Evolutionary conservation across 2,113 vertebrate species (phyloP).

Genomic region (Aspidoscelis tigris): DNA sequence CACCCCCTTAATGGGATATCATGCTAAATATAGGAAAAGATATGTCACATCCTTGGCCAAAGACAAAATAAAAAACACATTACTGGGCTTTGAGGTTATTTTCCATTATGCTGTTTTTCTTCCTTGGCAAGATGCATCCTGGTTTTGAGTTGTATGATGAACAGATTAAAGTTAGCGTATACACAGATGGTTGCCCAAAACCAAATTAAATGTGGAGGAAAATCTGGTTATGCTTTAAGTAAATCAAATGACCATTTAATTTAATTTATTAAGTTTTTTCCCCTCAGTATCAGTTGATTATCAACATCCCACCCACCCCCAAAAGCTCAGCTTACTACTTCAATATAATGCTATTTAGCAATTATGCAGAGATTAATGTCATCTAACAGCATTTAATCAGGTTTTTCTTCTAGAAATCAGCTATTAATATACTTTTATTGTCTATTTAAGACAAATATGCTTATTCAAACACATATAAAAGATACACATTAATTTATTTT

Average conservation of each 20-base stretch:
- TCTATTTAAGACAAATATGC: constrained; percentile 47
- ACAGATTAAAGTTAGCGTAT: constrained; percentile 45
- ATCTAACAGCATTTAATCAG: constrained; percentile 59
- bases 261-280: constrained; percentile 37
- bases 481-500: background rate
- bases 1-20: background rate
- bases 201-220: constrained; percentile 15
- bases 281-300: constrained; percentile 64
- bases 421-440: constrained; percentile 57
- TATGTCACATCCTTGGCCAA: background rate
- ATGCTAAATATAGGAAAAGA: background rate
- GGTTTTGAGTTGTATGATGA: constrained; percentile 42
- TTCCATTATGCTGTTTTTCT: background rate
- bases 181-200: constrained; percentile 56
- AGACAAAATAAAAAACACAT: fast-evolving
- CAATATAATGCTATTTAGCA: constrained; percentile 43
- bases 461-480: constrained; percentile 34
- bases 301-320: constrained; percentile 39
- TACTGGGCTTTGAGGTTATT: background rate
- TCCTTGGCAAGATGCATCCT: constrained; percentile 32
- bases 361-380: constrained; percentile 59
- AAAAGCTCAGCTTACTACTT: too few species aligned
- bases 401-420: constrained; percentile 55
- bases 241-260: constrained; percentile 65
- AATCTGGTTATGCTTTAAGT: constrained; percentile 49